Evolutionary conservation across 2,797 vertebrate species (phyloP).

Genomic region (Cossypha heuglini): DNA sequence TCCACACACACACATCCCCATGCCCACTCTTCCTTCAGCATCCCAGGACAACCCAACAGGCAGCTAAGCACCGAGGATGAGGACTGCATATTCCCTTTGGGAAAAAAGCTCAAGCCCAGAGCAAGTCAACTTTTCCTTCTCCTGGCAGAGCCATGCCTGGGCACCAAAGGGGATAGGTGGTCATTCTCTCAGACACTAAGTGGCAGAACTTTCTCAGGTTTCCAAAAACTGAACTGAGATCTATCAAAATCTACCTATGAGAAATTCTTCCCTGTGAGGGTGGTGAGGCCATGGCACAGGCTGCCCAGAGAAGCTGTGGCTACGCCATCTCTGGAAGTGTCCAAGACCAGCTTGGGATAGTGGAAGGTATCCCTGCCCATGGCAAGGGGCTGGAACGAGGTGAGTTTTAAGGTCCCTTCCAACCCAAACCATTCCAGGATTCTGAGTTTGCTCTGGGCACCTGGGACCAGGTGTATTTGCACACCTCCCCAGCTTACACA

Average conservation of each 20-base stretch:
- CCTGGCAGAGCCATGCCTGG: background rate
- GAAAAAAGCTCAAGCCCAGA: background rate
- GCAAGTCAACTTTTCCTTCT: background rate
- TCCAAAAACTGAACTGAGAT: background rate
- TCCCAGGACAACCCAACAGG: background rate
- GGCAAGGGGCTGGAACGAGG: background rate
- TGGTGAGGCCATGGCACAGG: background rate
- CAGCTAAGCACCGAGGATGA: background rate
- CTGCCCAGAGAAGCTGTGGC: background rate
- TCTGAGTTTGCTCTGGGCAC: background rate
- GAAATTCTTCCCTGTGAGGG: background rate
- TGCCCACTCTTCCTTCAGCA: background rate
- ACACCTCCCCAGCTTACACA: accelerated
- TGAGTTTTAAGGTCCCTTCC: background rate
- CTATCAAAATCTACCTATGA: background rate
- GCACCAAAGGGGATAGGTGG: background rate
- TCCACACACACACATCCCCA: accelerated
- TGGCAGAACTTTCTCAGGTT: background rate
- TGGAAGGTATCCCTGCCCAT: background rate
- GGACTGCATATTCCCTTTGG: background rate
- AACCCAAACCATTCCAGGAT: background rate
- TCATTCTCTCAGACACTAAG: background rate
- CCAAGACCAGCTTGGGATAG: background rate
- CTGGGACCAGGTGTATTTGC: accelerated
- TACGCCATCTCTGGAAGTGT: background rate